phyloP scores from a whole-genome alignment of 2,888 invertebrate species.

The Uloborus plumipes region DNA sequence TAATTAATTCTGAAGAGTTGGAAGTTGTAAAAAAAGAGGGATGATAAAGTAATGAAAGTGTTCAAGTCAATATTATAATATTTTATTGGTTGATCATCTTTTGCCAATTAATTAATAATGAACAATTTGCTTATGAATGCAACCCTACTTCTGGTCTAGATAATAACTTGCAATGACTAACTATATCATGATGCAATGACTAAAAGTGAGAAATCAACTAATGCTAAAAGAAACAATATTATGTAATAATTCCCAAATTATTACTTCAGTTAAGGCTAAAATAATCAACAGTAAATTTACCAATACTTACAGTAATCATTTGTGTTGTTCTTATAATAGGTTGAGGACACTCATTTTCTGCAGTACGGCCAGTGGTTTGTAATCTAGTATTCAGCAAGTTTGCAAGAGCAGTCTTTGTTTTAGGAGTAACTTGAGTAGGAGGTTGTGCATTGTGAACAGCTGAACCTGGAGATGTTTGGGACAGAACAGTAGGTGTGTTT shows the following conservation, averaged over 20 bases:
- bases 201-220: no score
- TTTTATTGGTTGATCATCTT: no score
- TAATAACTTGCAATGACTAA: no score
- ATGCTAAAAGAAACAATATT: no score
- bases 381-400: conserved; percentile 91
- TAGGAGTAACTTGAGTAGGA: conserved; percentile 79
- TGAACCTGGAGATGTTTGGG: conserved; percentile 57
- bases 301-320: conserved; percentile 29
- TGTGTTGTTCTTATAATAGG: conserved; percentile 27
- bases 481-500: conserved; percentile 50
- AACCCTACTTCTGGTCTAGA: no score
- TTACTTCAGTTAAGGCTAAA: not conserved
- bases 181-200: no score
- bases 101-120: no score
- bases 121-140: no score
- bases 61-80: no score
- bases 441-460: conserved; percentile 19
- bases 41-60: no score
- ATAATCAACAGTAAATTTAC: not conserved
- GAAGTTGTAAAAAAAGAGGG: no score
- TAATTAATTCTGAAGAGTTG: no score
- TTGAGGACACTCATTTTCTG: conserved; percentile 38
- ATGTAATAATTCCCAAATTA: not conserved
- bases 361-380: conserved; percentile 71
- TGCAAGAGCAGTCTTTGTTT: conserved; percentile 94